A percentile compares a stretch with the other conserved stretches of the same genome.
Evolutionary conservation across 2,113 vertebrate species (phyloP).

Genomic region (Potamarius usumacintae): DNA sequence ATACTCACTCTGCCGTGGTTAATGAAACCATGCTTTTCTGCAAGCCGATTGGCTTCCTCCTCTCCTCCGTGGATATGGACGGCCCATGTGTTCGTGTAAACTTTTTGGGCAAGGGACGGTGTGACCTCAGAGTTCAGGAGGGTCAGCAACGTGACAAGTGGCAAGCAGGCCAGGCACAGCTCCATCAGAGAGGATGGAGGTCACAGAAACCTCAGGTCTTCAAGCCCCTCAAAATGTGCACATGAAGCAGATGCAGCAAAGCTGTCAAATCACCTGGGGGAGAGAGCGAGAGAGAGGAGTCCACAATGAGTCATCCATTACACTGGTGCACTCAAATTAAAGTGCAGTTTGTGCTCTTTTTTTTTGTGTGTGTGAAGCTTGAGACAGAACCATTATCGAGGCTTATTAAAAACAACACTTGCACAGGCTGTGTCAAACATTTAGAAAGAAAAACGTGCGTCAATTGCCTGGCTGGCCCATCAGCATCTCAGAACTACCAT

Average conservation of each 20-base stretch:
- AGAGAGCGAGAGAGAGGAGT: background rate
- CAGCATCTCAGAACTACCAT: background rate
- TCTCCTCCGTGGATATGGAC: conserved; percentile 82
- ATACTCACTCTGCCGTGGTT: conserved; percentile 86
- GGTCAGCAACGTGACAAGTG: conserved; percentile 77
- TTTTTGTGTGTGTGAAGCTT: background rate
- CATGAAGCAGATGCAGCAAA: conserved; percentile 63
- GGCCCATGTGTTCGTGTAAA: conserved; percentile 97
- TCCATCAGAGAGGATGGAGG: conserved; percentile 61
- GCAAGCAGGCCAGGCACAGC: conserved; percentile 62
- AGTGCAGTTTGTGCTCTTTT: background rate
- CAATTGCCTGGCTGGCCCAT: background rate
- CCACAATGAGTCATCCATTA: conserved; percentile 13
- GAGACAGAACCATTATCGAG: background rate
- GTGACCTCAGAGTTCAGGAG: conserved; percentile 71
- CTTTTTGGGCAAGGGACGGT: conserved; percentile 69
- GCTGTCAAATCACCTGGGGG: conserved; percentile 59
- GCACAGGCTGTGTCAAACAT: background rate
- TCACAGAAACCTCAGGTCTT: conserved; percentile 65
- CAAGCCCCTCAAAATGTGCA: conserved; percentile 59
- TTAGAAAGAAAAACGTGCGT: background rate
- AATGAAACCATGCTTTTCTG: conserved; percentile 87
- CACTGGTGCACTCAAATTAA: background rate
- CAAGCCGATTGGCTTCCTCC: conserved; percentile 79
- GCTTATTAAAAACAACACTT: background rate